Base-by-base conservation (phyloP, 2,797 vertebrate species). In the Epinephelus malabaricus region DNA sequence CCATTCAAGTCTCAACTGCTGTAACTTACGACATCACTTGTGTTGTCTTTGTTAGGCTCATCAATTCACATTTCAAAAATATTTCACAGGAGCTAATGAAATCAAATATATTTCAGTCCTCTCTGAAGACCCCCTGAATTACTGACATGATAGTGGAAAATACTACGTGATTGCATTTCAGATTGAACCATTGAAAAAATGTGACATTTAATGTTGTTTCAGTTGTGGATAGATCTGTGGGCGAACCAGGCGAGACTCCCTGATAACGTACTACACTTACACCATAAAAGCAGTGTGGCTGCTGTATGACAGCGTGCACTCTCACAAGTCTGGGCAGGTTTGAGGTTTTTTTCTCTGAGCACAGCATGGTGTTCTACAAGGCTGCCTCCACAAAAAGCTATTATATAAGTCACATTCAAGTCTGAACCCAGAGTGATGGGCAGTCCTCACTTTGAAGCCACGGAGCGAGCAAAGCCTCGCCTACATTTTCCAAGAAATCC, bases 371-470 rank as follows among this genome's bases (percentile, higher is more conserved):
- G 73, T 84, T 83, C 67, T 74, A 72, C 88, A 80, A 87, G 78
- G 80, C 90, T 90, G 89, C 88, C 86, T 92, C 83, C 81, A 71
- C 58, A 87, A 59, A 76, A 77, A 38, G 40, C 56, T 69, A 61
- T 94, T 93, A 92, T 63, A 79, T 92, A 91, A 93, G 84, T 83
- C 85, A 79, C 85, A 91, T 89, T 88, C 77, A 83, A 77, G 88
- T 91, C 88, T 90, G 86, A 90, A 86, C 84, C 75, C 67, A 3
- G 75, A 83, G 59, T 90, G 89, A 92, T 82, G 78, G 86, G 83
- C 86, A 76, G 71, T 79, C 54, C 64, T 85, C 40, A 53, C 85
- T 78, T 78, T 88, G 83, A 86, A 73, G 82, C 79, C n/a, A 8
- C 9, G 19, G 70, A 72, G 55, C 11, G 73, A 76, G 80, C 67